Conservation (phyloP, 2,797 vertebrate genomes). For the Podarcis lilfordi region DNA sequence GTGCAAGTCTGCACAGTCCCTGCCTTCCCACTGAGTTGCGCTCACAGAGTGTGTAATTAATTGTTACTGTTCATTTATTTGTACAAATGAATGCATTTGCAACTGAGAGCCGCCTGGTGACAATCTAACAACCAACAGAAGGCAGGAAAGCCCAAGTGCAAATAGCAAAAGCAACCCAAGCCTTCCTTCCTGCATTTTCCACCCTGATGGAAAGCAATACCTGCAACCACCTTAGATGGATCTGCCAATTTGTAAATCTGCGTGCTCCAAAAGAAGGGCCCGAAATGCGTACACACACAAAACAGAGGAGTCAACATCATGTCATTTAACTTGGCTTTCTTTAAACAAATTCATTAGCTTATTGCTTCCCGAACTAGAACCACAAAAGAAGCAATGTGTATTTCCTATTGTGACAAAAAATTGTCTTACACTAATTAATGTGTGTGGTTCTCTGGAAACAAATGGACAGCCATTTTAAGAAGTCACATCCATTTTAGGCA, state of each 20-base stretch:
- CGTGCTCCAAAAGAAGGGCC: background rate
- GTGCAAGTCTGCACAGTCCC: slow-evolving; percentile 36
- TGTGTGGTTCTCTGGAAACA: background rate
- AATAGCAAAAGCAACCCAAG: background rate
- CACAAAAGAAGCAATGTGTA: background rate
- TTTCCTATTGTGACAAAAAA: background rate
- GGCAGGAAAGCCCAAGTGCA: slow-evolving; percentile 6
- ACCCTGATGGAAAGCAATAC: background rate
- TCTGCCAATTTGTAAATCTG: background rate
- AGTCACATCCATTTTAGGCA: background rate
- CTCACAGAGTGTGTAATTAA: slow-evolving; percentile 67
- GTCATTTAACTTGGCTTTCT: background rate
- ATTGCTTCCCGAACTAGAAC: background rate
- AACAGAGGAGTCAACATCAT: background rate
- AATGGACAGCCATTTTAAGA: background rate
- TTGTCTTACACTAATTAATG: background rate
- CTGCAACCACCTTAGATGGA: background rate
- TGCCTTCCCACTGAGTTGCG: slow-evolving; percentile 52
- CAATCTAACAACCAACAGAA: slow-evolving; percentile 51
- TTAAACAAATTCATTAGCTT: background rate
- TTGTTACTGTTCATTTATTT: slow-evolving; percentile 67
- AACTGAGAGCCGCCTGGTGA: slow-evolving; percentile 42
- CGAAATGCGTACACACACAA: background rate
- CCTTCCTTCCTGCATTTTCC: background rate
- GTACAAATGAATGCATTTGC: slow-evolving; percentile 65